Evolutionary conservation across 2,888 invertebrate genomes (phyloP), one percentile per base, ranked within the genome.

Genomic region (Zygaena filipendulae): DNA sequence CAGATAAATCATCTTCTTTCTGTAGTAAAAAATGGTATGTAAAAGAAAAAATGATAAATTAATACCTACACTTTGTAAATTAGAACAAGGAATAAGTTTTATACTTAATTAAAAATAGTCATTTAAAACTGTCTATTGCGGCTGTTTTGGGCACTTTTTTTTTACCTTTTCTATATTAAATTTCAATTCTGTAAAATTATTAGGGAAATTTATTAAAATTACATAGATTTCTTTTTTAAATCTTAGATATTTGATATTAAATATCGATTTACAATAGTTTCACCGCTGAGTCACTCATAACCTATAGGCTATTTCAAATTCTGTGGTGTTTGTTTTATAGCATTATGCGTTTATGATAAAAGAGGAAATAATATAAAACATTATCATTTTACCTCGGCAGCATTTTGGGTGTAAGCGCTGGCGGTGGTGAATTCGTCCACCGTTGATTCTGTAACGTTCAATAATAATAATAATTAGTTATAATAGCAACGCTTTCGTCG

Each of bases 381-480:
- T n/a, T n/a, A n/a, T n/a, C n/a, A n/a, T n/a, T n/a, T n/a, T 42
- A 69, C 72, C 57, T 67, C 69, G 0, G 59, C 61, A 1, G 60
- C 63, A 3, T 80, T 74, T 30, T 74, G 77, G 2, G 82, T 83
- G 13, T 74, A 45, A 1, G 69, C 77, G 39, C 83, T 83, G 2
- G 81, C 83, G 6, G 83, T 82, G 2, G 81, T 81, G 42, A 81
- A 82, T 30, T 83, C 83, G 16, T 82, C 82, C 23, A 69, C 32
- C 1, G 77, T 77, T 3, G 77, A 79, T 43, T 77, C 77, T 74
- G 58, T 22, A 63, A 62, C 19, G 3, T 10, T 18, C 6, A 32
- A 27, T 11, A 29, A 16, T 12, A 10, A 34, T 26, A 11, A 10
- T 13, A 16, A 12, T 27, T 9, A 20, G 24, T n/a, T 14, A n/a